Base-by-base conservation (phyloP, 1,140 invertebrate genomes). In the Euschistus heros region DNA sequence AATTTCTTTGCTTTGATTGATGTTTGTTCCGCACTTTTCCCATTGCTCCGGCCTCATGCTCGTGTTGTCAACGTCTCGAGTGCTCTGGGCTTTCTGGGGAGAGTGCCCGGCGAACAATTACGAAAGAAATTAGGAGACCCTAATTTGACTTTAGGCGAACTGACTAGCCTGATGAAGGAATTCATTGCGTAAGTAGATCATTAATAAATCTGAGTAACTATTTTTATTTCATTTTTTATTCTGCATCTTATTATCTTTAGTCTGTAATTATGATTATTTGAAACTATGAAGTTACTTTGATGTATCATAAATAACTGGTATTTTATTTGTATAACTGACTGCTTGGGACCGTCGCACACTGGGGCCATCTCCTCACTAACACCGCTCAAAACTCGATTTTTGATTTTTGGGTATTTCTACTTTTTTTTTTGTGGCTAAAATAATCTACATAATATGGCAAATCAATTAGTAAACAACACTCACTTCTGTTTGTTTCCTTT, bases 51-150 rank as follows among this genome's bases (percentile, higher is more conserved):
- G 44, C 74, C 81, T 47, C 81, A 85, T 70, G 86, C 84, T 5
- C 80, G 84, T 73, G 85, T 92, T 26, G 83, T 89, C 0, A 87
- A 89, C 75, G 65, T 92, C 0, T 89, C 87, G 0, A 90, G 88
- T 75, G 81, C 80, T 33, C 70, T 68, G 6, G 87, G 86, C 24
- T 82, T 81, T 71, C 72, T 86, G 24, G 76, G 73, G n/a, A 72
- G 71, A 62, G 82, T 81, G 71, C 81, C 82, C 7, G 81, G 79
- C 61, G 70, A 76, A 61, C 74, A 76, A 37, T 71, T 85, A 3
- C 76, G 79, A 59, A 73, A 78, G 10, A 76, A 75, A 68, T 78
- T 88, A 13, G 70, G 75, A 10, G 74, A 80, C 69, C 73, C 76
- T 8, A 74, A 75, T 57, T 71, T 86, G 27, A 84, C 82, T 2